Evolutionary conservation across 2,888 invertebrate genomes (phyloP).

Genomic region (Polymixis flavicincta): DNA sequence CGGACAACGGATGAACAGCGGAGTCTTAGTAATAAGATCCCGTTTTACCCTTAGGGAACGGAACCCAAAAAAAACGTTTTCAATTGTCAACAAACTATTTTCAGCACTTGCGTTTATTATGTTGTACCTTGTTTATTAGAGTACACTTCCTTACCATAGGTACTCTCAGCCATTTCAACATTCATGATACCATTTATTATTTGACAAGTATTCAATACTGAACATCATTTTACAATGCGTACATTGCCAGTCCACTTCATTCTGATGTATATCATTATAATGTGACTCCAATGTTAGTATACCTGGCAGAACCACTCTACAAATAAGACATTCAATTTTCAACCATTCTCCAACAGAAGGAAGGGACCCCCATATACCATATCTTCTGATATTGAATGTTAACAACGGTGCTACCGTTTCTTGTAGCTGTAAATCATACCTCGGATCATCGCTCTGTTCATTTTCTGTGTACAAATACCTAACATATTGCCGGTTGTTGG

Average conservation of each 20-base stretch:
- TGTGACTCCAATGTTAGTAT: constrained; percentile 69
- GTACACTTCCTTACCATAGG: not conserved
- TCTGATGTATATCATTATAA: constrained; percentile 70
- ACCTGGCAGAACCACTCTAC: constrained; percentile 50
- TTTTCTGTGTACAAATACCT: constrained; percentile 74
- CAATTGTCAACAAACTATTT: too few relatives aligned
- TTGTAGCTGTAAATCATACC: constrained; percentile 77
- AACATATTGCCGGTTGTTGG: constrained; percentile 73
- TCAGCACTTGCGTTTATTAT: too few relatives aligned
- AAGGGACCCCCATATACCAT: not conserved
- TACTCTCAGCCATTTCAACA: constrained; percentile 60
- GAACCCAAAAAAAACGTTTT: too few relatives aligned
- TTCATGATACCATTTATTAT: constrained; percentile 72
- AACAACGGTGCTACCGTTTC: constrained; percentile 73
- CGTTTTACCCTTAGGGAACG: too few relatives aligned
- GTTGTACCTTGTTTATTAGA: not conserved
- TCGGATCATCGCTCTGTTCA: constrained; percentile 11
- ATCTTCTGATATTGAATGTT: constrained; percentile 58
- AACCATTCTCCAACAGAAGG: constrained; percentile 62
- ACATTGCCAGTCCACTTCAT: constrained; percentile 77
- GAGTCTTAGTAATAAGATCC: too few relatives aligned
- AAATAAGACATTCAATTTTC: constrained; percentile 72
- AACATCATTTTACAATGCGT: constrained; percentile 69
- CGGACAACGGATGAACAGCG: too few relatives aligned
- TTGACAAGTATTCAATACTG: constrained; percentile 63